phyloP scores from a whole-genome alignment of 2,113 vertebrate species.

The Pelvicachromis taeniatus region DNA sequence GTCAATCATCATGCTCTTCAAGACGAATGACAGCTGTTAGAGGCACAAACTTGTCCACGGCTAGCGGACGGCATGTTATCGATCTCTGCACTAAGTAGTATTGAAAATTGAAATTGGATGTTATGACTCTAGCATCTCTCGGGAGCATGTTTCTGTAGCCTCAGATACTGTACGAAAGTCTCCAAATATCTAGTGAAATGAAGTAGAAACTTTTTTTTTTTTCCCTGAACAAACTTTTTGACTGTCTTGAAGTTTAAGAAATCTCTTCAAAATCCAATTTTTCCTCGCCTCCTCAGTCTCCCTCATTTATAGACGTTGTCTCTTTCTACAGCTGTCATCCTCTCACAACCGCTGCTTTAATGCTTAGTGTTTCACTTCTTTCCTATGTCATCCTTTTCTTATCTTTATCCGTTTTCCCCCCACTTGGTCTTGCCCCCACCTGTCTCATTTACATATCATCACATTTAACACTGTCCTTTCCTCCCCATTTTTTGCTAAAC shows the following conservation, averaged over 20 bases:
- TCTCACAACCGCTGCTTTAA: neutral
- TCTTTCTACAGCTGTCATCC: conserved; percentile 5
- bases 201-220: neutral
- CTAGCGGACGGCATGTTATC: neutral
- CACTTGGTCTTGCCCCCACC: neutral
- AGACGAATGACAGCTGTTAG: conserved; percentile 1
- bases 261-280: neutral
- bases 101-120: neutral
- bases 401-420: neutral
- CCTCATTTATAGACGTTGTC: neutral
- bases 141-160: neutral
- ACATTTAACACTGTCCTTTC: neutral
- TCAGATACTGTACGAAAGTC: neutral
- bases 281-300: neutral
- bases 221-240: neutral
- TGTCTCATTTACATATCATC: conserved; percentile 13
- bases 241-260: neutral
- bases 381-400: conserved; percentile 7
- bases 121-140: neutral
- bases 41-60: neutral
- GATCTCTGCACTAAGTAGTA: neutral
- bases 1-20: neutral
- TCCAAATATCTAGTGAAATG: conserved; percentile 1
- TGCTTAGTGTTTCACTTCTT: neutral
- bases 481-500: neutral